Percentiles rank a stretch among this genome's conserved stretches.
Conservation (phyloP, 2,888 invertebrate species). For the Dermolepida albohirtum region DNA sequence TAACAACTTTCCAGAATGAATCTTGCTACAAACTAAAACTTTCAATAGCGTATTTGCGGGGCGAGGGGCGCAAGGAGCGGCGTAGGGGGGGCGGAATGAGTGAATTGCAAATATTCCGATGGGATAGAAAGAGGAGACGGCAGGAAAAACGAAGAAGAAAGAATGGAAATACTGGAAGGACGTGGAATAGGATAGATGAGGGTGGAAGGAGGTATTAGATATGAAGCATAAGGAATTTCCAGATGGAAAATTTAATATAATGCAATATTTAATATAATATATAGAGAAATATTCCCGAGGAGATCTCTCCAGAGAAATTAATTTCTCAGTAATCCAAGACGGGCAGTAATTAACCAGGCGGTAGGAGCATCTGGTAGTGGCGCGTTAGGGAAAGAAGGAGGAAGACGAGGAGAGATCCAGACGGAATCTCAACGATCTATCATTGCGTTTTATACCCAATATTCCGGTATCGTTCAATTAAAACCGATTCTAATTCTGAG, state of each 20-base stretch:
- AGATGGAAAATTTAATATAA: constrained; percentile 65
- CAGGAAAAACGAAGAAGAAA: constrained; percentile 4
- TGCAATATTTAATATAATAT: constrained; percentile 66
- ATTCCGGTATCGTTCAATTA: constrained; percentile 52
- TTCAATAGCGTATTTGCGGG: constrained; percentile 51
- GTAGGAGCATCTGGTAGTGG: constrained; percentile 24
- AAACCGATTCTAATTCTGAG: constrained; percentile 45
- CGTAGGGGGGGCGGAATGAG: constrained; percentile 8
- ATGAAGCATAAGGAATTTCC: constrained; percentile 42
- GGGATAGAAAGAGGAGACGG: neutral
- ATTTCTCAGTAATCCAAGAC: constrained; percentile 66
- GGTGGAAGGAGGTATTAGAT: neutral
- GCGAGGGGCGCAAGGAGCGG: constrained; percentile 44
- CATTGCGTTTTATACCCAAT: constrained; percentile 62
- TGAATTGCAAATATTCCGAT: constrained; percentile 44
- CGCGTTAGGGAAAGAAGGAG: constrained; percentile 8
- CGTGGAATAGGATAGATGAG: no score
- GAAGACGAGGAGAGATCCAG: constrained; percentile 48
- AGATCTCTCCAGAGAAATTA: constrained; percentile 62
- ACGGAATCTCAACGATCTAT: constrained; percentile 64
- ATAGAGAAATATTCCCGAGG: constrained; percentile 55
- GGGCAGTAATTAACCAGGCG: constrained; percentile 64
- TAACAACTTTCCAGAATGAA: constrained; percentile 53
- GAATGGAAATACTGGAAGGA: neutral
- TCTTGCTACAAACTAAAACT: constrained; percentile 54